phyloP scores from a whole-genome alignment of 2,797 vertebrate genomes.

The Malurus leucopterus region DNA sequence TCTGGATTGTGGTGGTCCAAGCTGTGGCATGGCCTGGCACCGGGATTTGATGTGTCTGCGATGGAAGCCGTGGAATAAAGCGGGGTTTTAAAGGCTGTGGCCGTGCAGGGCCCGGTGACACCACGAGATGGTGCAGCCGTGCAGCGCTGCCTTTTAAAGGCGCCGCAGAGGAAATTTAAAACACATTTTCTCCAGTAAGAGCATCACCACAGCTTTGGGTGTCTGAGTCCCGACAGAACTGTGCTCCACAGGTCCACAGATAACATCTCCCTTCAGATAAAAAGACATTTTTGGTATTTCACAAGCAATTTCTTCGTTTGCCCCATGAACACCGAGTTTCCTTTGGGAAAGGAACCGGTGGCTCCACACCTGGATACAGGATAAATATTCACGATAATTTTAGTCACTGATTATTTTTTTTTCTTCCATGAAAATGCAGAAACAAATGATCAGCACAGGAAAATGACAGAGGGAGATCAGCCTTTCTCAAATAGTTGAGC shows the following conservation, averaged over 20 bases:
- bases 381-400: accelerated
- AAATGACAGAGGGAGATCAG: not conserved
- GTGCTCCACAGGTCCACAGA: accelerated
- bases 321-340: not conserved
- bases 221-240: not conserved
- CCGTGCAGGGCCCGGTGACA: not conserved
- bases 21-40: not conserved
- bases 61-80: accelerated
- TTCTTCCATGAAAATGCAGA: not conserved
- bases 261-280: accelerated
- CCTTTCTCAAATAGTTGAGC: not conserved
- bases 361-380: not conserved
- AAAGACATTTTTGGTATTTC: not conserved
- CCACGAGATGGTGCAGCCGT: conserved; percentile 56
- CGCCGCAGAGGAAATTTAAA: accelerated
- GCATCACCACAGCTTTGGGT: not conserved
- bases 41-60: accelerated
- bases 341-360: not conserved
- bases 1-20: not conserved
- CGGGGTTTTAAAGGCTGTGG: not conserved
- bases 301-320: not conserved
- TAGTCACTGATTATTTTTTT: not conserved
- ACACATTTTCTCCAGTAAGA: accelerated
- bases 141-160: conserved; percentile 15
- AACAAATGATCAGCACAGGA: accelerated